A percentile compares a stretch with the other conserved stretches of the same genome.
phyloP scores from a whole-genome alignment of 2,113 vertebrate genomes.

The Lipotes vexillifer region DNA sequence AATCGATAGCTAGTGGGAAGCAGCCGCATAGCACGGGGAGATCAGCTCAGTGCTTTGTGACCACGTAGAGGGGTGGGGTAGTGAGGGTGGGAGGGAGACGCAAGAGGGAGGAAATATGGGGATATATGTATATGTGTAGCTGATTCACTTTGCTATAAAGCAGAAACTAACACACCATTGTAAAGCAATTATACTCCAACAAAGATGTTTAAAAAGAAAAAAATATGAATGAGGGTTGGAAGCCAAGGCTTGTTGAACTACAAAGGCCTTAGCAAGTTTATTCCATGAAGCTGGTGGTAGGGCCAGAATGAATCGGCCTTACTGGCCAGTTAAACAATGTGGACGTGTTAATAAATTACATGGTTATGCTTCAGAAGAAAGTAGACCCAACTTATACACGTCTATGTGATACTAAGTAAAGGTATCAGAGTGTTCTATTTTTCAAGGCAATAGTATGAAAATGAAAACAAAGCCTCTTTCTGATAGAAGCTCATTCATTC shows the following conservation, averaged over 20 bases:
- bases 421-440: not conserved
- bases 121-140: too few species aligned
- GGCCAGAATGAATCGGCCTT: not conserved
- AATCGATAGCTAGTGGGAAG: too few species aligned
- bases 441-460: not conserved
- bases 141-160: too few species aligned
- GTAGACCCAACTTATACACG: not conserved
- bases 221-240: not conserved
- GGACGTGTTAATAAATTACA: not conserved
- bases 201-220: too few species aligned
- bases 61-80: too few species aligned
- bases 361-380: not conserved
- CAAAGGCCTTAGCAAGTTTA: not conserved
- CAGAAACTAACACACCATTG: too few species aligned
- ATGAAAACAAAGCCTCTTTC: not conserved
- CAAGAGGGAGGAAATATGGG: too few species aligned
- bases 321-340: not conserved
- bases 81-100: too few species aligned
- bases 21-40: too few species aligned
- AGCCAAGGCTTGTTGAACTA: not conserved
- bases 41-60: too few species aligned
- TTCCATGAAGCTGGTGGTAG: not conserved
- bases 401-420: not conserved
- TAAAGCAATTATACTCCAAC: too few species aligned
- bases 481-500: not conserved